These are phyloP conservation scores for Philaenus spumarius DNA, from an alignment of 1,140 invertebrate genomes.

Conservation along the genomic window DNA sequence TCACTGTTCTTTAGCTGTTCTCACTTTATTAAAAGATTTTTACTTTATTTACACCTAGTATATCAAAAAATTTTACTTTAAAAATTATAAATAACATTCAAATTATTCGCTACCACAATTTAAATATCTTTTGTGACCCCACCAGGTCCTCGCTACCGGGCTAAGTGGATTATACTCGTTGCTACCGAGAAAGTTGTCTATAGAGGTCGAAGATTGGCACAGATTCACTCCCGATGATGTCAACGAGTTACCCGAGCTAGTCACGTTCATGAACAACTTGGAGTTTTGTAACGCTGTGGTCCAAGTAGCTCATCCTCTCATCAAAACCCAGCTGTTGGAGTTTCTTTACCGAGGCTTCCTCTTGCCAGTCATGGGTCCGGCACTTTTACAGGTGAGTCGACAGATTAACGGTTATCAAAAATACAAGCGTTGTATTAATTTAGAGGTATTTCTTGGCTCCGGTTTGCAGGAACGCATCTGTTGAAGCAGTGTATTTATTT, in stretches of 20 bases:
- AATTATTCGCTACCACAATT: no score
- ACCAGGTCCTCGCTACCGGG: constrained; percentile 62
- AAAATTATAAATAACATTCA: no score
- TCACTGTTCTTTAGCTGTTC: no score
- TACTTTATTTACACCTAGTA: no score
- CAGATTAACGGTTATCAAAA: no score
- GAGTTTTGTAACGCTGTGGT: constrained; percentile 97
- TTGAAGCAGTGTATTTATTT: no score
- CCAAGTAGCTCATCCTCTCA: constrained; percentile 81
- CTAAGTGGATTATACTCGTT: constrained; percentile 90
- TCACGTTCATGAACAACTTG: constrained; percentile 85
- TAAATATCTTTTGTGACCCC: no score
- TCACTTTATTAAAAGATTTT: no score
- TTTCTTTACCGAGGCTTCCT: constrained; percentile 93
- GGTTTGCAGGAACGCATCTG: no score
- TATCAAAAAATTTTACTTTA: no score
- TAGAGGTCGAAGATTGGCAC: constrained; percentile 72
- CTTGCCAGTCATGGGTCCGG: constrained; percentile 88
- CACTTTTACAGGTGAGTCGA: constrained; percentile 76
- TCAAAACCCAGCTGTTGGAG: constrained; percentile 79
- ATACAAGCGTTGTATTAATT: no score
- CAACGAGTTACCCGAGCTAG: constrained; percentile 74
- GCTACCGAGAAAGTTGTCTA: constrained; percentile 70
- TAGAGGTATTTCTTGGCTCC: no score
- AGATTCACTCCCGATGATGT: constrained; percentile 82